phyloP scores from a whole-genome alignment of 2,797 vertebrate species.

The Lacerta bilineata region DNA sequence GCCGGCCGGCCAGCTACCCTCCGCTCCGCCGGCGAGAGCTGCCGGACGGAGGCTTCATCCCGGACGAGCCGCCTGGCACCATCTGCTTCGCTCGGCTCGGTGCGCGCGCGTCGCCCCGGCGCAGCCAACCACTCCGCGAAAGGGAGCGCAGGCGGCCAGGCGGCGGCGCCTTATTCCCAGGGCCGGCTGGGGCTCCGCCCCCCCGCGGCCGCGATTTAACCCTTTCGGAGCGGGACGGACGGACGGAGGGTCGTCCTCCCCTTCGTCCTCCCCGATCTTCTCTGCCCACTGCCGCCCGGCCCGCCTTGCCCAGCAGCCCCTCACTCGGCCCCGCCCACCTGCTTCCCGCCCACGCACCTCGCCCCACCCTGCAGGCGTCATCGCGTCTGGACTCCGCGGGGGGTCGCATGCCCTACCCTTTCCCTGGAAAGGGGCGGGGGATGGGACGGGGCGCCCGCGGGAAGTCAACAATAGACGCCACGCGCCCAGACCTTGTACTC shows the following conservation, averaged over 20 bases:
- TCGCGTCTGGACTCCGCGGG: background rate
- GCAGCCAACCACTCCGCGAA: background rate
- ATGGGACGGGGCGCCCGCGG: background rate
- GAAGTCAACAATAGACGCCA: background rate
- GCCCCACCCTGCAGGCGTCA: constrained; percentile 31
- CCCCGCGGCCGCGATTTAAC: constrained; percentile 32
- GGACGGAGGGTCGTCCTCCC: no score
- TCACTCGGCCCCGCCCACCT: background rate
- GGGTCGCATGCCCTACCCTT: background rate
- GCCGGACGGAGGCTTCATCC: constrained; percentile 27
- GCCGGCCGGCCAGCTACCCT: background rate
- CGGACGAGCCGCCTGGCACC: background rate
- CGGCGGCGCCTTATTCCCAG: constrained; percentile 40
- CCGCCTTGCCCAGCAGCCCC: background rate
- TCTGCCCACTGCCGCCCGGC: background rate
- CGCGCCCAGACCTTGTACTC: background rate
- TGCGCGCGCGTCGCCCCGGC: background rate
- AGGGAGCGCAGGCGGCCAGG: constrained; percentile 10
- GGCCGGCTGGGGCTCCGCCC: constrained; percentile 28
- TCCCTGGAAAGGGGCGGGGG: background rate
- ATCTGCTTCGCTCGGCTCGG: background rate
- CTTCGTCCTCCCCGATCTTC: background rate
- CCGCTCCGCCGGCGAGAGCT: constrained; percentile 31
- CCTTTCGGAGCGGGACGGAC: constrained; percentile 22
- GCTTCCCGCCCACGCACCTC: background rate